Evolutionary conservation across 2,113 vertebrate species (phyloP).

Genomic region (Sinocyclocheilus anshuiensis): DNA sequence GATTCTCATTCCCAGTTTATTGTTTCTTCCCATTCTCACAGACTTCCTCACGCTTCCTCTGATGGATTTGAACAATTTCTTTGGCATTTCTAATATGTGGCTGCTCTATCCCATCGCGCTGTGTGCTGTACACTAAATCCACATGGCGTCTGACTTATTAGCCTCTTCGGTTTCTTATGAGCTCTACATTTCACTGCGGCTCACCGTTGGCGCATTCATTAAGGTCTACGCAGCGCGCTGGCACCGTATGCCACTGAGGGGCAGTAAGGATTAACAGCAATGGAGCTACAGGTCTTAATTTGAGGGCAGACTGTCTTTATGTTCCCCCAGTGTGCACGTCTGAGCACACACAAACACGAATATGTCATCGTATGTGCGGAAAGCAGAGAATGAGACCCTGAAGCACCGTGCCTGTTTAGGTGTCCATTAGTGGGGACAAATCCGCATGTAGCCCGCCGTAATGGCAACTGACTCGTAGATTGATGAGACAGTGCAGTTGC

Average conservation of each 20-base stretch:
- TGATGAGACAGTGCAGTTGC: slow-evolving; percentile 53
- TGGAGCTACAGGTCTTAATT: slow-evolving; percentile 56
- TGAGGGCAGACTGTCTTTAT: slow-evolving; percentile 48
- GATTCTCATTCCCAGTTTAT: background rate
- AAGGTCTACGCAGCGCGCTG: slow-evolving; percentile 41
- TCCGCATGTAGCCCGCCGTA: slow-evolving; percentile 45
- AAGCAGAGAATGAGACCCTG: slow-evolving; percentile 25
- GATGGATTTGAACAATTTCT: slow-evolving; percentile 37
- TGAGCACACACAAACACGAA: slow-evolving; percentile 1
- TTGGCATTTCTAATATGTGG: slow-evolving; percentile 36
- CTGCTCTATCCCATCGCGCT: background rate
- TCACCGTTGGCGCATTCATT: slow-evolving; percentile 51
- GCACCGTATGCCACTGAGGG: slow-evolving; percentile 42
- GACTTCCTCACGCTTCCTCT: background rate
- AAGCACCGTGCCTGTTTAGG: slow-evolving; percentile 41
- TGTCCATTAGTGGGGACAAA: slow-evolving; percentile 53
- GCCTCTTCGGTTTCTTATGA: slow-evolving; percentile 55
- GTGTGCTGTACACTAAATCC: slow-evolving; percentile 46
- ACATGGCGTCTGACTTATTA: slow-evolving; percentile 54
- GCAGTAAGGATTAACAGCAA: slow-evolving; percentile 47
- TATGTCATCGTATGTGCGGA: slow-evolving; percentile 23
- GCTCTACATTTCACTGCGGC: slow-evolving; percentile 53
- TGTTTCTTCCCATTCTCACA: background rate
- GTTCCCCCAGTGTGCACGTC: slow-evolving; percentile 31
- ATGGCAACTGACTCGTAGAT: slow-evolving; percentile 62